A percentile compares a stretch with the other conserved stretches of the same genome.
These are phyloP conservation scores for Cherax quadricarinatus DNA, from an alignment of 1,140 invertebrate genomes.

Conservation along the genomic window DNA sequence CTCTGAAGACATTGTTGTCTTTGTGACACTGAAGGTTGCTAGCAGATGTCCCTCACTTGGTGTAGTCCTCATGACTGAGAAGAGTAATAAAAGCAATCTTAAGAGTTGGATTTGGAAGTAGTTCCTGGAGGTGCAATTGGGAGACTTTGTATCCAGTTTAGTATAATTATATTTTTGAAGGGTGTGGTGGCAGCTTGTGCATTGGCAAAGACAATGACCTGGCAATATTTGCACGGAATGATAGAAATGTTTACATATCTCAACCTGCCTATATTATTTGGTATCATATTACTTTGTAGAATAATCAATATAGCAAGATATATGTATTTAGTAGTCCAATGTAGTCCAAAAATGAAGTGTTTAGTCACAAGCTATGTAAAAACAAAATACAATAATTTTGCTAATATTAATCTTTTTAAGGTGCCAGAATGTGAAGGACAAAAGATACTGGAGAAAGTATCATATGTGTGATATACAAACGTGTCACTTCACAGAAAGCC, in stretches of 20 bases:
- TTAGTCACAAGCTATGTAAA: slow-evolving; percentile 68
- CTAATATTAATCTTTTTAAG: slow-evolving; percentile 66
- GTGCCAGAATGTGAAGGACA: slow-evolving; percentile 55
- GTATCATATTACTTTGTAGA: slow-evolving; percentile 67
- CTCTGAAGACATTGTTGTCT: neutral
- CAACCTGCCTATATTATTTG: slow-evolving; percentile 69
- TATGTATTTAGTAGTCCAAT: slow-evolving; percentile 65
- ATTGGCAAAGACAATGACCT: neutral
- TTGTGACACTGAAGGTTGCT: neutral
- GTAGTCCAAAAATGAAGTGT: slow-evolving; percentile 62
- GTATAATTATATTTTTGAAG: slow-evolving; percentile 32
- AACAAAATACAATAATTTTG: slow-evolving; percentile 66
- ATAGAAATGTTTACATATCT: slow-evolving; percentile 64
- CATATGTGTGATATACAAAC: slow-evolving; percentile 14
- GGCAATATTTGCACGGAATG: slow-evolving; percentile 21
- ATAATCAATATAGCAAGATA: slow-evolving; percentile 43
- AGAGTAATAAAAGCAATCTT: neutral
- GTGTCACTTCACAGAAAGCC: slow-evolving; percentile 24
- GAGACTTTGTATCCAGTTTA: slow-evolving; percentile 30
- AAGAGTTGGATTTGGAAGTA: neutral
- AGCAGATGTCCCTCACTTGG: neutral
- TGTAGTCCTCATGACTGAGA: neutral
- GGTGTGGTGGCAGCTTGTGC: neutral
- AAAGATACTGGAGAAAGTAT: neutral
- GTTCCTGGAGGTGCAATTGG: slow-evolving; percentile 1